Percentiles rank a stretch among this genome's conserved stretches.
Evolutionary conservation across 2,888 invertebrate genomes (phyloP).

Genomic region (Cyclophora punctaria): DNA sequence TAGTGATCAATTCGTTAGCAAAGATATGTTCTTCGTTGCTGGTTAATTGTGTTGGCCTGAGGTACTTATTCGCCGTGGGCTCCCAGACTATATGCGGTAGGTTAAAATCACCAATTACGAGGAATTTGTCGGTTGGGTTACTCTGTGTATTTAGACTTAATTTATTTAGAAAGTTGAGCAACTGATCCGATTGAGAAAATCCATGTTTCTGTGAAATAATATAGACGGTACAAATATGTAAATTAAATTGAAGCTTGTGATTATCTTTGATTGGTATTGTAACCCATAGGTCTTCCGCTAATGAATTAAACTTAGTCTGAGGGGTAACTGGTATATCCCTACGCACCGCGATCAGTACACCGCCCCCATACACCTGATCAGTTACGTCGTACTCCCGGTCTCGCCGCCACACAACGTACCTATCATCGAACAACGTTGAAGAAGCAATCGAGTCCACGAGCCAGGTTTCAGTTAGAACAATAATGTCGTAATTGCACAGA

Average conservation of each 20-base stretch:
- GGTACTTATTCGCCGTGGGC: background rate
- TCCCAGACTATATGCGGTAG: conserved; percentile 2
- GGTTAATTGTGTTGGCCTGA: background rate
- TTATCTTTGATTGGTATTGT: background rate
- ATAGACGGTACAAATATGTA: conserved; percentile 5
- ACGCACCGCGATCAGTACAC: conserved; percentile 2
- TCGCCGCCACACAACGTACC: conserved; percentile 4
- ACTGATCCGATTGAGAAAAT: background rate
- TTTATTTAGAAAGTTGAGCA: background rate
- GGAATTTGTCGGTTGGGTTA: background rate
- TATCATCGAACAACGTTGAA: conserved; percentile 8
- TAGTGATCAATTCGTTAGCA: background rate
- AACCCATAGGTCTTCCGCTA: background rate
- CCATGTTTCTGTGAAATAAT: conserved; percentile 2
- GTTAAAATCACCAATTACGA: conserved; percentile 6
- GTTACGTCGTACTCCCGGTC: background rate
- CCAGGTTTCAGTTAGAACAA: conserved; percentile 9
- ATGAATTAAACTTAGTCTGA: background rate
- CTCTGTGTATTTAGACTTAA: background rate
- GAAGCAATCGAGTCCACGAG: conserved; percentile 1
- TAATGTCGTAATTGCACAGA: conserved; percentile 4
- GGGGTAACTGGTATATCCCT: background rate
- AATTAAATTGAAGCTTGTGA: background rate
- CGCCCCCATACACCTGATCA: background rate
- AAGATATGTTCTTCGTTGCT: background rate